These are phyloP conservation scores for Rhinoderma darwinii DNA, from an alignment of 2,113 vertebrate species.

Conservation along the genomic window DNA sequence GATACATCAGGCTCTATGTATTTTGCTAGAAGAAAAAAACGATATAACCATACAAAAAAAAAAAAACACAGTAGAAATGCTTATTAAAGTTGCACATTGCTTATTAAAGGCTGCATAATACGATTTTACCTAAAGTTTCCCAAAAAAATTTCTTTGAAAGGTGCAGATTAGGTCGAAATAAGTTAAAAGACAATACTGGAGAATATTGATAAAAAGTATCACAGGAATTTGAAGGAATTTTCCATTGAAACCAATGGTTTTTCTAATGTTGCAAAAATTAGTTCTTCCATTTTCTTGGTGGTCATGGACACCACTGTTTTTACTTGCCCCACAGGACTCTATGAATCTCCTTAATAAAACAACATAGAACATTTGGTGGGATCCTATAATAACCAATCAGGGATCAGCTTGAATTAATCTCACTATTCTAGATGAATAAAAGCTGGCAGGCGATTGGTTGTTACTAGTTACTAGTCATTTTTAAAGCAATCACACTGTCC, in stretches of 20 bases:
- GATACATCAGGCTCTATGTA: background rate
- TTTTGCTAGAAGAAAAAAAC: background rate
- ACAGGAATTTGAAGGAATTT: background rate
- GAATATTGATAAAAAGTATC: background rate
- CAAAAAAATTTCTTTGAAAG: background rate
- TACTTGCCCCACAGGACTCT: background rate
- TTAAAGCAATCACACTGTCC: slow-evolving; percentile 65
- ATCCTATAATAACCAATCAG: background rate
- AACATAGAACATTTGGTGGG: background rate
- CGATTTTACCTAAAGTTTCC: slow-evolving; percentile 60
- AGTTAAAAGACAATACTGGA: background rate
- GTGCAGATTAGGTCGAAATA: background rate
- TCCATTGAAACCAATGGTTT: background rate
- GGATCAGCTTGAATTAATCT: background rate
- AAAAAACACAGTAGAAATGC: slow-evolving; percentile 67
- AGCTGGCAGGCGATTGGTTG: slow-evolving; percentile 69
- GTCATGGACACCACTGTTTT: background rate
- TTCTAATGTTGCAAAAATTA: background rate
- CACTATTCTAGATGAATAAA: slow-evolving; percentile 60
- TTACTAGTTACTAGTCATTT: slow-evolving; percentile 40
- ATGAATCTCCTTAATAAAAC: background rate
- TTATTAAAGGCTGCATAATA: slow-evolving; percentile 76
- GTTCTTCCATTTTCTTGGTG: background rate
- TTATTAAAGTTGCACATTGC: slow-evolving; percentile 72
- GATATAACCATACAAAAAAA: slow-evolving; percentile 48